Percentiles rank a stretch among this genome's conserved stretches.
phyloP scores from a whole-genome alignment of 2,888 invertebrate genomes.

The Galeopsomyia nigrocyanea region DNA sequence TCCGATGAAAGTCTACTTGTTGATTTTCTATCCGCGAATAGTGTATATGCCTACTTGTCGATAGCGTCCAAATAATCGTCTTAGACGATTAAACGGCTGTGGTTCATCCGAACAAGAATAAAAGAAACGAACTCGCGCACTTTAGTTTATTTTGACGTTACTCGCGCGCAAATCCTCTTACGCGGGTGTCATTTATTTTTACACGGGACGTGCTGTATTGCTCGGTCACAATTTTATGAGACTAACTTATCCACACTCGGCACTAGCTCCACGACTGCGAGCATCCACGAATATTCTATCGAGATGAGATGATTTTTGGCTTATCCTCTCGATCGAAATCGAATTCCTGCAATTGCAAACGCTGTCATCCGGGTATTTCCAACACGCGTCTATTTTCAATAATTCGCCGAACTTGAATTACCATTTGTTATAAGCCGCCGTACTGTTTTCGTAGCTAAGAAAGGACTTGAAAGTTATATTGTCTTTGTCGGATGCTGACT shows the following conservation, averaged over 20 bases:
- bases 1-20: no score
- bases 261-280: not conserved
- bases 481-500: not conserved
- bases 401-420: not conserved
- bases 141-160: not conserved
- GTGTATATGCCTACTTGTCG: no score
- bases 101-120: no score
- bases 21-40: no score
- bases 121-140: not conserved
- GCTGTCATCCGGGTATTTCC: slow-evolving; percentile 17
- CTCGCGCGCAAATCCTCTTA: slow-evolving; percentile 2
- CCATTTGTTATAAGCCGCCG: no score
- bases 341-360: not conserved
- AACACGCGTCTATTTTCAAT: slow-evolving; percentile 20
- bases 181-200: slow-evolving; percentile 15
- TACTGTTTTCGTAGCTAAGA: not conserved
- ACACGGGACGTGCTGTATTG: not conserved
- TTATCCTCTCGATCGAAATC: slow-evolving; percentile 5
- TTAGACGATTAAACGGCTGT: no score
- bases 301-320: not conserved
- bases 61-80: no score
- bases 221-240: not conserved
- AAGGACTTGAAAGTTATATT: slow-evolving; percentile 1
- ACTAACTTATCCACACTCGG: not conserved
- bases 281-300: slow-evolving; percentile 24